These are phyloP conservation scores for Sprattus sprattus DNA, from an alignment of 2,113 vertebrate genomes.

Conservation along the genomic window DNA sequence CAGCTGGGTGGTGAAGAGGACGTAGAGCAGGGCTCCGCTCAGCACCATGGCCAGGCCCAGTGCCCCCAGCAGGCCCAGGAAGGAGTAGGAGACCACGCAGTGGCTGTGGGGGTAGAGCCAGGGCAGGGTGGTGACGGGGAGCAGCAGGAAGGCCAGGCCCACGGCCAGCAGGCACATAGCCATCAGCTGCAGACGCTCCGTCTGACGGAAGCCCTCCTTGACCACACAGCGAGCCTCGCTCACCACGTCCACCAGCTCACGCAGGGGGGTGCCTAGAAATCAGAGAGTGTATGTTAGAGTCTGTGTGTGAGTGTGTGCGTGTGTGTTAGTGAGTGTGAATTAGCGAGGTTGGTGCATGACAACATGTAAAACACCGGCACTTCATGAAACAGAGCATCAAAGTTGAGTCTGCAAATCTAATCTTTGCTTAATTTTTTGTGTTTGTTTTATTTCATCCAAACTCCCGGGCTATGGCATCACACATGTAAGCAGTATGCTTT, in stretches of 20 bases:
- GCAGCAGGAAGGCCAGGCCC: slow-evolving; percentile 67
- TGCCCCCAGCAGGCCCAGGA: slow-evolving; percentile 65
- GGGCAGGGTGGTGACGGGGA: slow-evolving; percentile 34
- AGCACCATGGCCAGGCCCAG: slow-evolving; percentile 58
- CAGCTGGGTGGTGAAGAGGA: slow-evolving; percentile 73
- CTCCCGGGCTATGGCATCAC: too few species aligned
- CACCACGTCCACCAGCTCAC: slow-evolving; percentile 54
- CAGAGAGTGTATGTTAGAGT: background rate
- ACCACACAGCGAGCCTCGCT: slow-evolving; percentile 65
- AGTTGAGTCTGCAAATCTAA: too few species aligned
- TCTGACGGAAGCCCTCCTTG: slow-evolving; percentile 64
- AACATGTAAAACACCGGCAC: background rate
- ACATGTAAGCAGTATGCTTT: background rate
- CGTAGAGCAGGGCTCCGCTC: slow-evolving; percentile 55
- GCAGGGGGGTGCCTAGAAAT: slow-evolving; percentile 46
- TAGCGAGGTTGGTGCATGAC: background rate
- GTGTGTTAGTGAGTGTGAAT: background rate
- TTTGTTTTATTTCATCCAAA: too few species aligned
- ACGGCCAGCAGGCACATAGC: slow-evolving; percentile 57
- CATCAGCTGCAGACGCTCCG: slow-evolving; percentile 57
- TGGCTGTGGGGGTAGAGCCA: background rate
- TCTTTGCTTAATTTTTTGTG: background rate
- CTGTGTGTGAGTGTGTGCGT: background rate
- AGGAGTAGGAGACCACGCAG: slow-evolving; percentile 65
- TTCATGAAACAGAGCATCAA: background rate